Percentiles rank a stretch among this genome's conserved stretches.
These are phyloP conservation scores for Drosophila orena DNA, from an alignment of 1,140 invertebrate genomes.

Conservation along the genomic window DNA sequence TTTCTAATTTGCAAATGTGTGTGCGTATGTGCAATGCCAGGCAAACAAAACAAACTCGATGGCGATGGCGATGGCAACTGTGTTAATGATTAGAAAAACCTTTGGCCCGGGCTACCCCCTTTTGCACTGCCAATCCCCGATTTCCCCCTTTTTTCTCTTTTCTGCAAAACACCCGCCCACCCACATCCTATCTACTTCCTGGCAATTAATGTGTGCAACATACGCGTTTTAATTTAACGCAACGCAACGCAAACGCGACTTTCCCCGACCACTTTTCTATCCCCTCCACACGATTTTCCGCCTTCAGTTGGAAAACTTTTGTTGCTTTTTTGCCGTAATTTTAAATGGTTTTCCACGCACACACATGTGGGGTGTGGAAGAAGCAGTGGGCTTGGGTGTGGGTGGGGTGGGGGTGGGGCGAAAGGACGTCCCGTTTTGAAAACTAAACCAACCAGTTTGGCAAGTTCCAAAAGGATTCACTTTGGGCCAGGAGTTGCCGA, in stretches of 20 bases:
- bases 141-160: background rate
- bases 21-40: constrained; percentile 42
- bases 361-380: constrained; percentile 5
- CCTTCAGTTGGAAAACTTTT: constrained; percentile 58
- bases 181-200: constrained; percentile 68
- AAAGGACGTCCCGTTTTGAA: constrained; percentile 47
- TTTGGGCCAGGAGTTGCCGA: constrained; percentile 31
- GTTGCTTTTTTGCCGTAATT: constrained; percentile 76
- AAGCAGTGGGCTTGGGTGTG: background rate
- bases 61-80: constrained; percentile 56
- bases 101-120: constrained; percentile 39
- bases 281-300: constrained; percentile 4
- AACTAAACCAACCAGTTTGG: constrained; percentile 75
- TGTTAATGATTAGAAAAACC: constrained; percentile 84
- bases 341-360: constrained; percentile 71
- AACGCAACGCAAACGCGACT: constrained; percentile 47
- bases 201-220: constrained; percentile 83
- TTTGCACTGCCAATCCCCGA: constrained; percentile 1
- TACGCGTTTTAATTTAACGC: constrained; percentile 80
- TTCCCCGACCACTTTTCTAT: constrained; percentile 15
- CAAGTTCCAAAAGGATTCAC: constrained; percentile 66
- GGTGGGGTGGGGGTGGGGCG: background rate
- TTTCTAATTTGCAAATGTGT: constrained; percentile 83
- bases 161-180: constrained; percentile 8
- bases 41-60: constrained; percentile 52